Evolutionary conservation across 2,797 vertebrate species (phyloP).

Genomic region (Mus minutoides): DNA sequence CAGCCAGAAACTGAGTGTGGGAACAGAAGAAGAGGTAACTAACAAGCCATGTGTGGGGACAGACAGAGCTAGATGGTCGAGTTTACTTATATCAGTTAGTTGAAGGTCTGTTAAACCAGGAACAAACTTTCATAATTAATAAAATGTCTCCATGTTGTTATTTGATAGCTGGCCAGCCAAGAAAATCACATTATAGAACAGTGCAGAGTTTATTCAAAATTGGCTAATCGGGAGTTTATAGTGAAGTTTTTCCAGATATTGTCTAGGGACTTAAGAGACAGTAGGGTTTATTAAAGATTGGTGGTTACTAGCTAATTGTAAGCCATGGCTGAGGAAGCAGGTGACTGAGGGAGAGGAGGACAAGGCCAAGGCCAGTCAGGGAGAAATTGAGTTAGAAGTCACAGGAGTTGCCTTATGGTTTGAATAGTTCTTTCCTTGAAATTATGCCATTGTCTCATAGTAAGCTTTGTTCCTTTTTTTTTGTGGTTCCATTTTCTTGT

Average conservation of each 20-base stretch:
- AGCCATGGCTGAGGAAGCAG: background rate
- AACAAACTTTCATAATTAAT: background rate
- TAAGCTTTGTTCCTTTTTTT: conserved; percentile 34
- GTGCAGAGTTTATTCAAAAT: conserved; percentile 13
- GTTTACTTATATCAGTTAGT: background rate
- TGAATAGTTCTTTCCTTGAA: conserved; percentile 25
- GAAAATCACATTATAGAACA: background rate
- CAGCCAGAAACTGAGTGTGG: background rate
- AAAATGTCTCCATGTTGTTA: background rate
- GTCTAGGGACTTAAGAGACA: no score
- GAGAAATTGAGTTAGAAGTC: background rate
- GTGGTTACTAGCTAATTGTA: background rate
- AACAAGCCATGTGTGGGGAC: background rate
- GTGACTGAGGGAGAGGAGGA: background rate
- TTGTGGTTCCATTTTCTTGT: conserved; percentile 6
- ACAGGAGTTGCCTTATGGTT: background rate
- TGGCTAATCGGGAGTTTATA: background rate
- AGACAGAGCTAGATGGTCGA: background rate
- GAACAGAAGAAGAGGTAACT: background rate
- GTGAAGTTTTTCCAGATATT: conserved; percentile 30
- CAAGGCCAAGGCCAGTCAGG: background rate
- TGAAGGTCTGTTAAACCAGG: background rate
- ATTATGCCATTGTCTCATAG: conserved; percentile 6
- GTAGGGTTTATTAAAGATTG: background rate
- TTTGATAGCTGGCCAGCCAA: background rate